These are phyloP conservation scores for Napeogenes inachia DNA, from an alignment of 2,888 invertebrate species.

Conservation along the genomic window DNA sequence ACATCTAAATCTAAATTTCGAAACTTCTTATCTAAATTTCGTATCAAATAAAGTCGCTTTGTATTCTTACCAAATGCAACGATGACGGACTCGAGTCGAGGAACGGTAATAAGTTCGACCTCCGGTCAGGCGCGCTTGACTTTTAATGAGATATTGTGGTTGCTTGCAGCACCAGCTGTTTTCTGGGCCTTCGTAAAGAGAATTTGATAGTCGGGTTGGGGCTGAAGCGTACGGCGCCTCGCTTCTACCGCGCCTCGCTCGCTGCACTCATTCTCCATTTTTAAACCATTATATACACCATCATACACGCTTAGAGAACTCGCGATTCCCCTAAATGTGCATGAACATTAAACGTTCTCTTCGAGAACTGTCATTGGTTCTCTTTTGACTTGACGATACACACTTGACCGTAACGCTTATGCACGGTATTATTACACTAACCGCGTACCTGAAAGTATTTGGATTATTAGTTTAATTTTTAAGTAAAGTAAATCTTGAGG, in stretches of 20 bases:
- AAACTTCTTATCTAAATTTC: not conserved
- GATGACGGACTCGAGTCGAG: conserved; percentile 20
- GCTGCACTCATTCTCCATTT: conserved; percentile 33
- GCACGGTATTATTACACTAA: conserved; percentile 22
- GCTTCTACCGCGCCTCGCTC: conserved; percentile 38
- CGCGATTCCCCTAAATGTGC: conserved; percentile 14
- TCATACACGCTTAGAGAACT: conserved; percentile 24
- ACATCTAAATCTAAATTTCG: too few relatives aligned
- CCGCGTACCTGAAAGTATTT: conserved; percentile 20
- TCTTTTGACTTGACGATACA: conserved; percentile 7
- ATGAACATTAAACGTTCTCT: conserved; percentile 12
- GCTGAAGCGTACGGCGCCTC: conserved; percentile 30
- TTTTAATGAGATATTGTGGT: conserved; percentile 65
- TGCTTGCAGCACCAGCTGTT: conserved; percentile 82
- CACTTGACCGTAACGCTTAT: conserved; percentile 20
- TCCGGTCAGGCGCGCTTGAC: conserved; percentile 43
- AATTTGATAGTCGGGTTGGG: conserved; percentile 31
- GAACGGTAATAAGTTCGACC: conserved; percentile 30
- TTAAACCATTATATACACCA: conserved; percentile 21
- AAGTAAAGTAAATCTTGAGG: conserved; percentile 36
- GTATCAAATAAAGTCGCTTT: not conserved
- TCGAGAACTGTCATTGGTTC: not conserved
- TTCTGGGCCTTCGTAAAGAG: conserved; percentile 79
- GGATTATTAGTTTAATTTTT: conserved; percentile 13
- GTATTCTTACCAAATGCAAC: not conserved